phyloP scores from a whole-genome alignment of 2,797 vertebrate species.

The Morelia viridis region DNA sequence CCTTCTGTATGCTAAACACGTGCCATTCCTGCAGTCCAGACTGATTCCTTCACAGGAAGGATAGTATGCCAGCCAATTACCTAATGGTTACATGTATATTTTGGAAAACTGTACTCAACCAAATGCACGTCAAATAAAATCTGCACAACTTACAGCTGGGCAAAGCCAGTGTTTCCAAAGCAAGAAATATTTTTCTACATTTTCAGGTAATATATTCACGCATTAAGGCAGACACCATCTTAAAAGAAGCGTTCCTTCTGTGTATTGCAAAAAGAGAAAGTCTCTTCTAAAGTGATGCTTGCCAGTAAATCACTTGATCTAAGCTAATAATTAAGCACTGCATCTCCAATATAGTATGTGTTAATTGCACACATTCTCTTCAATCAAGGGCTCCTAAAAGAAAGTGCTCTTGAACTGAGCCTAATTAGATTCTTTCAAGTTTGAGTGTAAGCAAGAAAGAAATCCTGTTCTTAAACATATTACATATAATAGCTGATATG shows the following conservation, averaged over 20 bases:
- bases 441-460: background rate
- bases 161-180: background rate
- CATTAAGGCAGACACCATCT: background rate
- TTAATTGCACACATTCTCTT: background rate
- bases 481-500: background rate
- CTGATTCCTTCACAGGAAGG: background rate
- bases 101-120: background rate
- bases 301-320: background rate
- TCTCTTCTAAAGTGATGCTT: background rate
- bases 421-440: background rate
- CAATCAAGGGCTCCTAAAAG: background rate
- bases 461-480: background rate
- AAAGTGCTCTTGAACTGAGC: background rate
- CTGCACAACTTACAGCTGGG: background rate
- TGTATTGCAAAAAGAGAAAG: background rate
- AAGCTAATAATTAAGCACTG: background rate
- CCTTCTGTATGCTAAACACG: background rate
- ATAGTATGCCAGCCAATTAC: background rate
- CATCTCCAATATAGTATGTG: background rate
- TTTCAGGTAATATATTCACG: background rate
- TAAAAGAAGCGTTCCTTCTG: background rate
- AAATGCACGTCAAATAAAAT: background rate
- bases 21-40: background rate
- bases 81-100: background rate
- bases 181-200: background rate